Base-by-base conservation (phyloP, 2,888 invertebrate species). In the Trachelus stipa region DNA sequence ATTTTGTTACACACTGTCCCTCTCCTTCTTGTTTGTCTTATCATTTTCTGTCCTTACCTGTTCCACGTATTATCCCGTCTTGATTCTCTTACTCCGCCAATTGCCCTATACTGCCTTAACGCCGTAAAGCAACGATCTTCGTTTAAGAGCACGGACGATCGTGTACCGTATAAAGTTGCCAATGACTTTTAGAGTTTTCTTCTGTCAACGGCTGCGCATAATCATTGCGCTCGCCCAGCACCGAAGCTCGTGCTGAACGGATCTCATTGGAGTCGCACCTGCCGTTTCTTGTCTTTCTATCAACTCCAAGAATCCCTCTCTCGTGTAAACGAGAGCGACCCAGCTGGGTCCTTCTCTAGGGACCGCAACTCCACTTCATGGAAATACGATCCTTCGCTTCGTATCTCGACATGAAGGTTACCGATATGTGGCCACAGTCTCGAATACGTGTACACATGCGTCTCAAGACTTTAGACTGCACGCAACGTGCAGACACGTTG, bases 251-350 rank as follows among this genome's bases (percentile, higher is more conserved):
- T 34, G 71, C 71, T 23, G 56, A 56, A 56, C 56, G 56, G 56
- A 56, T 56, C 56, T 56, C 56, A 23, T 23, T 23, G 40, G 40
- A 56, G 78, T 73, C 37, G 76, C 82, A 81, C 80, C 81, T 81
- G 81, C 82, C 79, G 79, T 79, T 81, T 81, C 75, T 80, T 76
- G 56, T 56, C 71, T 71, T 79, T 73, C 35, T 75, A 73, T 68
- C 69, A 68, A 71, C 71, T 71, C 71, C 71, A 9, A 71, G 71
- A 71, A 71, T 31, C 31, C 34, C 34, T 34, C 31, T 71, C 71
- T 71, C 71, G 56, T 56, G 56, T 56, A 56, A 56, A 56, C 56
- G 56, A 56, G 56, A 56, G 56, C 56, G 56, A 0, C 23, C 23
- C 56, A 56, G 56, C 56, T 56, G 56, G 23, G 23, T 23, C 56